Evolutionary conservation across 2,113 vertebrate genomes (phyloP).

Genomic region (Desmodus rotundus): DNA sequence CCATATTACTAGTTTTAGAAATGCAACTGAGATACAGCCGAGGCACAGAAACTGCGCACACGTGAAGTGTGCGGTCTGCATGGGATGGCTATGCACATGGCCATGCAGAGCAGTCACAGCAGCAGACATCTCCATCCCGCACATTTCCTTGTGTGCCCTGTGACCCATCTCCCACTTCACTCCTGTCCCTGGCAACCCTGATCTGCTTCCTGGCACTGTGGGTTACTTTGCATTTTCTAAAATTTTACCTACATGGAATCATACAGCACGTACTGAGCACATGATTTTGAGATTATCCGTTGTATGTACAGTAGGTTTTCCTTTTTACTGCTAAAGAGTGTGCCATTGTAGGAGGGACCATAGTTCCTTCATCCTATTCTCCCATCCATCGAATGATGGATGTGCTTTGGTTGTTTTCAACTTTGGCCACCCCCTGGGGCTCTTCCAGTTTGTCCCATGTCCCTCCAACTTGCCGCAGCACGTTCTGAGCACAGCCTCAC

Average conservation of each 20-base stretch:
- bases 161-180: not conserved
- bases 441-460: not conserved
- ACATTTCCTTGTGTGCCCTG: not conserved
- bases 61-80: not conserved
- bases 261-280: not conserved
- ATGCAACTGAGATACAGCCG: not conserved
- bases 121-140: not conserved
- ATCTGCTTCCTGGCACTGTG: not conserved
- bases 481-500: not conserved
- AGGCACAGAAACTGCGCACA: not conserved
- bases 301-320: not conserved
- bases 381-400: too few relatives aligned
- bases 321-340: not conserved
- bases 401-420: not conserved
- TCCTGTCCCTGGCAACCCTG: rapidly evolving
- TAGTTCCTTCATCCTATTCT: not conserved
- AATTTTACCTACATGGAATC: not conserved
- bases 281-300: not conserved
- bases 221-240: not conserved
- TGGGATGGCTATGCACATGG: not conserved
- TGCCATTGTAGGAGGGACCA: not conserved
- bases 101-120: not conserved
- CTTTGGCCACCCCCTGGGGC: not conserved
- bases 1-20: not conserved
- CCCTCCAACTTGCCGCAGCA: not conserved